Evolutionary conservation across 2,113 vertebrate genomes (phyloP).

Genomic region (Spilogale gracilis): DNA sequence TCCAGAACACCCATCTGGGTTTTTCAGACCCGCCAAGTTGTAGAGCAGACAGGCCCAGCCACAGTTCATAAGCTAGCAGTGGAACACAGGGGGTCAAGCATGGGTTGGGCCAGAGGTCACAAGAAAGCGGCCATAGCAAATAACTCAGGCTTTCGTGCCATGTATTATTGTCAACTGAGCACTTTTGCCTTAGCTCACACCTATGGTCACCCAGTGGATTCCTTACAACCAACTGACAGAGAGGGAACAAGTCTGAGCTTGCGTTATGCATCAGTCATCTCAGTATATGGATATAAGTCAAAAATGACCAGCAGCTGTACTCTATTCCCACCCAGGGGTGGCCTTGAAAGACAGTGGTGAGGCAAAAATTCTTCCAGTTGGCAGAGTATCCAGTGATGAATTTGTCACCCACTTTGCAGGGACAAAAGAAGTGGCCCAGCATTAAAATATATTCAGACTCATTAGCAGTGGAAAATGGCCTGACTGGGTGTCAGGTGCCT

Average conservation of each 20-base stretch:
- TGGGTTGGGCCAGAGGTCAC: neutral
- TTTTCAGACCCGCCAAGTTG: neutral
- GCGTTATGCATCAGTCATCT: neutral
- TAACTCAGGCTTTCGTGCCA: neutral
- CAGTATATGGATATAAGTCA: neutral
- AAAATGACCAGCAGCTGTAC: neutral
- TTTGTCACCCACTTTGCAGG: neutral
- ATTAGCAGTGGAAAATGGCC: neutral
- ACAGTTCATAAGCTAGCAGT: neutral
- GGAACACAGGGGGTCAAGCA: too few relatives aligned
- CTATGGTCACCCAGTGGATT: neutral
- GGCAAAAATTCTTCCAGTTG: neutral
- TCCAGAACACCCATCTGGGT: neutral
- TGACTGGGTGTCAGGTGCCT: neutral
- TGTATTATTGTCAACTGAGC: neutral
- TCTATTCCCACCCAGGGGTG: neutral
- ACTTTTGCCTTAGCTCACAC: neutral
- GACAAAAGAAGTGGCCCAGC: neutral
- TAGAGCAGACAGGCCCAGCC: neutral
- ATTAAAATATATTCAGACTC: neutral
- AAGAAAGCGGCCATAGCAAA: neutral
- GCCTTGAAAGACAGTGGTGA: neutral
- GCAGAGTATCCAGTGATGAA: neutral
- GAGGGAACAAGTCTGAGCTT: neutral
- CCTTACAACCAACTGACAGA: neutral